Base-by-base conservation (phyloP, 2,113 vertebrate genomes). In the Astatoreochromis straeleni region DNA sequence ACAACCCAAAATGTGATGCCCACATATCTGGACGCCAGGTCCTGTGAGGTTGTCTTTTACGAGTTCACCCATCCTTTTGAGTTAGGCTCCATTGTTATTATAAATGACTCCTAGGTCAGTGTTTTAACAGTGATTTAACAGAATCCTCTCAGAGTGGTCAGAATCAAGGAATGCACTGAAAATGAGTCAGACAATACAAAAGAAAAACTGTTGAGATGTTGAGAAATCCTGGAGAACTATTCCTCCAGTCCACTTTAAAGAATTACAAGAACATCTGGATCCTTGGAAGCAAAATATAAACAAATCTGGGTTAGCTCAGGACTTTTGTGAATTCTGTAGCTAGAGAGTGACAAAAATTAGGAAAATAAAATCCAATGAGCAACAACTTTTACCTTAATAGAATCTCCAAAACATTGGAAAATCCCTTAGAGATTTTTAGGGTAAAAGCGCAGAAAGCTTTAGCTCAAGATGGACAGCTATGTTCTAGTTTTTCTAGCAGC, bases 311-410 rank as follows among this genome's bases (percentile, higher is more conserved):
- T 24, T 70, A 42, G 7, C 65, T 42, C 65, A 70, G 38, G 35
- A 45, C 65, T 45, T 73, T 45, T 1, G 5, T 42, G 21, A 24
- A 24, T 42, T 42, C 65, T 26, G 38, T 45, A 73, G 55, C 82
- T 51, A 58, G 65, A 86, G 40, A 87, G 78, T 31, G 35, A 80
- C 35, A 21, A 88, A 87, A 86, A 42, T 12, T 7, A n/a, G 26
- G n/a, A 7, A 11, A 45, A 65, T n/a, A 60, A 82, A 85, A 40
- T 11, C 84, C 35, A 78, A 68, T 70, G 73, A 49, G 81, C 19
- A 65, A 85, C 63, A 88, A 81, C 45, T 84, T 47, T 85, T 16
- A 58, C 53, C 54, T 89, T 87, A 91, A 92, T 75, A 35, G 81
- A 80, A 82, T 89, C 78, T 87, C 73, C 51, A 65, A 65, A 58